Percentiles rank a stretch among this genome's conserved stretches.
phyloP scores from a whole-genome alignment of 2,888 invertebrate genomes.

The Parapristionchus giblindavisi region DNA sequence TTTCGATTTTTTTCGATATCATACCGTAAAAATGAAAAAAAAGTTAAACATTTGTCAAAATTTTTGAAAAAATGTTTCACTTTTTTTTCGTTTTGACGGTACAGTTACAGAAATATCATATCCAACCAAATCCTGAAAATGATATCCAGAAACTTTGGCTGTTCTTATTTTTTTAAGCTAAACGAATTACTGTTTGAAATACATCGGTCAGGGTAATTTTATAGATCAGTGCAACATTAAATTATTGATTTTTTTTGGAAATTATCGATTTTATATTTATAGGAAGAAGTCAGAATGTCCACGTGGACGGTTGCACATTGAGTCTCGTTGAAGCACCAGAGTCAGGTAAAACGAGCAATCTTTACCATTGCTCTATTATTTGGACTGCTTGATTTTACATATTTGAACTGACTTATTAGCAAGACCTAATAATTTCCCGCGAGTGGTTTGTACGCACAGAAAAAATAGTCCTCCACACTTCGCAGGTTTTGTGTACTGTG shows the following conservation, averaged over 20 bases:
- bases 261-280: conserved; percentile 29
- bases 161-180: not conserved
- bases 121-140: no score
- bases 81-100: not conserved
- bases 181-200: not conserved
- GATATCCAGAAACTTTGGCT: no score
- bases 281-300: conserved; percentile 26
- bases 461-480: no score
- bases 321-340: conserved; percentile 27
- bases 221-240: not conserved
- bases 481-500: no score
- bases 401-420: no score
- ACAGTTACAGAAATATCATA: no score
- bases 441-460: no score
- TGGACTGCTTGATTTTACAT: no score
- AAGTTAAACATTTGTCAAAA: not conserved
- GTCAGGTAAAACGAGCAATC: no score
- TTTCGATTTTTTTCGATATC: not conserved
- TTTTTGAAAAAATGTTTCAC: not conserved
- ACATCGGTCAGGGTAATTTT: not conserved
- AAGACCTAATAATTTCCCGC: no score
- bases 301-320: conserved; percentile 35
- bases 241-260: not conserved
- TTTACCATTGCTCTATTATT: no score
- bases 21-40: not conserved